Conservation (phyloP, 1,140 invertebrate genomes). For the Caligus rogercresseyi region DNA sequence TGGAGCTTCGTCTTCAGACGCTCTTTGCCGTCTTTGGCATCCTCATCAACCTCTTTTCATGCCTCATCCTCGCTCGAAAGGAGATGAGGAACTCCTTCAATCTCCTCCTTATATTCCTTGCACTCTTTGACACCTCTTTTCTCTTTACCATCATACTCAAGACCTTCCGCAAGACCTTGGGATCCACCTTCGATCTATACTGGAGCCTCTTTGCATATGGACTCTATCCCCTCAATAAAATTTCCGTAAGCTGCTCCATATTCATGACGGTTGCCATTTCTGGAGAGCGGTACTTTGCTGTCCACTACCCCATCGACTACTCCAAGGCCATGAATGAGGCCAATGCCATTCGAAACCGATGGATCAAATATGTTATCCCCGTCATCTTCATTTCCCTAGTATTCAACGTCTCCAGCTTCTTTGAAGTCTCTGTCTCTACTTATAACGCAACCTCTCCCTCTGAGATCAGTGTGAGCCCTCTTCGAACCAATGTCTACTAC, state of each 20-base stretch:
- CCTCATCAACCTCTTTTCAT: background rate
- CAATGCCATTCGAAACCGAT: background rate
- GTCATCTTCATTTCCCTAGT: background rate
- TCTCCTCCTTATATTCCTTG: constrained; percentile 2
- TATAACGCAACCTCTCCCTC: background rate
- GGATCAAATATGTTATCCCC: background rate
- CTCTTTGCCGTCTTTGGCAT: constrained; percentile 6
- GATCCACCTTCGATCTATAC: background rate
- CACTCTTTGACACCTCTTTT: constrained; percentile 1
- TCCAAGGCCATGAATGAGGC: background rate
- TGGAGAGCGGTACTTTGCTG: constrained; percentile 12
- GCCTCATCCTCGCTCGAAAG: background rate
- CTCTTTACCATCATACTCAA: background rate
- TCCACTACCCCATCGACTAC: constrained; percentile 13
- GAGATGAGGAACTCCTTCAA: constrained; percentile 13
- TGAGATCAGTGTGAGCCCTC: background rate
- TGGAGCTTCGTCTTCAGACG: background rate
- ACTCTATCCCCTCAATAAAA: constrained; percentile 14
- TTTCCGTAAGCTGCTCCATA: constrained; percentile 16
- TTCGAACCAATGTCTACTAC: constrained; percentile 1
- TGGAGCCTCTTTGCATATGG: constrained; percentile 1
- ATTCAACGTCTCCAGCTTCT: background rate
- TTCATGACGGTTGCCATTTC: constrained; percentile 19
- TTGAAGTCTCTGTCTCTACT: background rate
- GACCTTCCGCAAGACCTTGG: constrained; percentile 1